Evolutionary conservation across 2,113 vertebrate species (phyloP), one percentile per base, ranked within the genome.

Genomic region (Plecturocebus donacophilus): DNA sequence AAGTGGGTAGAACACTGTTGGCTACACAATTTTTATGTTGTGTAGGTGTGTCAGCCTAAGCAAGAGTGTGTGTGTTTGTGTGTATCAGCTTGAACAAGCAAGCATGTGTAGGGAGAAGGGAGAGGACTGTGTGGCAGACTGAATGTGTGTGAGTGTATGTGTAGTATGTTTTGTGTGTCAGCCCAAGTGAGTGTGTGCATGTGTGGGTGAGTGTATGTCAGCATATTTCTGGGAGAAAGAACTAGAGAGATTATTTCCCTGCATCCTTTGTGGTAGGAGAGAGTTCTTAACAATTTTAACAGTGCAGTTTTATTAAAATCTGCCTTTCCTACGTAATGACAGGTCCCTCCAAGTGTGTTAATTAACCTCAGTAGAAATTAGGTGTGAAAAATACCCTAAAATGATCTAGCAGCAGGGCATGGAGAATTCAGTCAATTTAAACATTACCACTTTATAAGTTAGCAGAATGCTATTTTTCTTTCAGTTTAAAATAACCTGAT

Each of bases 361-460:
- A 93, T 70, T 80, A 90, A 92, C 64, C 68, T 94, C 85, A 83
- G 32, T 20, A 96, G 23, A 84, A 90, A 96, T 90, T 83, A 87
- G 27, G 52, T 92, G n/a, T 90, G 19, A 90, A 95, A 91, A 96
- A 81, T 40, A 84, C 25, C 38, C 49, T 92, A 87, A 75, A 76
- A 86, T 47, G 8, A 91, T 52, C 73, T 86, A 88, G 75, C 17
- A 40, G 56, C 17, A 94, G 30, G 38, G 38, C 23, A 96, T 49
- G 3, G 1, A 94, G 21, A 84, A 87, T 86, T 84, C 25, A 94
- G 17, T 30, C 23, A 49, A 75, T 73, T 94, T 85, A 86, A 94
- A 90, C 14, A 81, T 47, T 54, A 75, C 12, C 21, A 75, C 14
- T 93, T 93, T 76, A 42, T 79, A 58, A 54, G 45, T 61, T 80